phyloP scores from a whole-genome alignment of 2,113 vertebrate genomes.

The Otolemur garnettii region DNA sequence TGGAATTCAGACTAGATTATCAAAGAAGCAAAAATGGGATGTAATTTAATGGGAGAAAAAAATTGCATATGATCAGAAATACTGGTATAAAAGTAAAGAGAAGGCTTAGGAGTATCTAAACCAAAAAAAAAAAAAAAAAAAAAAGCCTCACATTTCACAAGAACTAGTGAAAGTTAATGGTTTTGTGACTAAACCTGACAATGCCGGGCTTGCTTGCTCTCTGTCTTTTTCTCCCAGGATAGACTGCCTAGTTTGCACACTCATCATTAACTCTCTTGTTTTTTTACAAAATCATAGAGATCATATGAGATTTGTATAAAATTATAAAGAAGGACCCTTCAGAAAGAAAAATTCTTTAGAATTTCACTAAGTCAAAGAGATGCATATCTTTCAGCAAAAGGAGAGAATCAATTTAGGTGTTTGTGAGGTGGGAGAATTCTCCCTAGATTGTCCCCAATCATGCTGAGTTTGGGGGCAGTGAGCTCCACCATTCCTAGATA shows the following conservation, averaged over 20 bases:
- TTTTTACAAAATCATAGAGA: conserved; percentile 13
- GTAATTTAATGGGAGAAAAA: not conserved
- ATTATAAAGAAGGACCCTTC: conserved; percentile 28
- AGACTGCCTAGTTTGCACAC: not conserved
- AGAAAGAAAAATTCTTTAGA: conserved; percentile 27
- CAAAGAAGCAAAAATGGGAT: conserved; percentile 8
- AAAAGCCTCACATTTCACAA: not conserved
- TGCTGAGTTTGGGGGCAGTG: not conserved
- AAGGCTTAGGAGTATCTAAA: not conserved
- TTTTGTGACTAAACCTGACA: not conserved
- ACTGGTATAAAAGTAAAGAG: conserved; percentile 4
- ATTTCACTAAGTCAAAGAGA: conserved; percentile 54
- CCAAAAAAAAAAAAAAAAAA: conserved; percentile 37
- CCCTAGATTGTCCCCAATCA: not conserved
- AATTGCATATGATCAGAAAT: conserved; percentile 9
- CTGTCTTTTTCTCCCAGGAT: not conserved
- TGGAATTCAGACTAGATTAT: conserved; percentile 1
- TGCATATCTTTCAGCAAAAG: not conserved
- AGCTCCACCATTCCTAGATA: not conserved
- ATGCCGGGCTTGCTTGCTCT: not conserved
- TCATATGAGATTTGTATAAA: conserved; percentile 32
- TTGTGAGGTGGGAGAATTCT: not conserved
- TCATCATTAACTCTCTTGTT: too few relatives aligned
- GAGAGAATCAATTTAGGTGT: not conserved
- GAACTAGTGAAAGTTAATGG: not conserved